phyloP scores from a whole-genome alignment of 2,888 invertebrate genomes.

The Strigamia crassipes region DNA sequence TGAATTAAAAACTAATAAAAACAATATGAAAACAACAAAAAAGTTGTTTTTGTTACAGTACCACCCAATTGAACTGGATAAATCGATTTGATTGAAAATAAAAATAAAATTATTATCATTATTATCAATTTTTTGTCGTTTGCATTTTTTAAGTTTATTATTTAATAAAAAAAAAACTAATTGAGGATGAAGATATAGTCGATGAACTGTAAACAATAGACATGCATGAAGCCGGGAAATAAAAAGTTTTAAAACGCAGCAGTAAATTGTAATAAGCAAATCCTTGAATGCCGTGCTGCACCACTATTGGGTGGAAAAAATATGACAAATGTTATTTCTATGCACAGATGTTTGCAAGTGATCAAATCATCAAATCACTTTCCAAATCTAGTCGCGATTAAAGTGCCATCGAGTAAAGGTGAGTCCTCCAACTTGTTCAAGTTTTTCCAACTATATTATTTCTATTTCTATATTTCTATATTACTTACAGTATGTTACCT shows the following conservation, averaged over 20 bases:
- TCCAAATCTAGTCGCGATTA: background rate
- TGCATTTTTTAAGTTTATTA: constrained; percentile 1
- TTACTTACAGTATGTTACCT: too few species aligned
- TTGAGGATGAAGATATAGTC: constrained; percentile 28
- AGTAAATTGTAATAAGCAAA: constrained; percentile 11
- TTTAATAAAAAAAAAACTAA: background rate
- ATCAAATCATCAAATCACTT: constrained; percentile 21
- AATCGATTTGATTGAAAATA: too few species aligned
- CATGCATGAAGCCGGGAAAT: constrained; percentile 41
- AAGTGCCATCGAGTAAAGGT: constrained; percentile 10
- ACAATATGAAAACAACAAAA: too few species aligned
- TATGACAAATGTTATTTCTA: constrained; percentile 13
- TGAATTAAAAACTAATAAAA: too few species aligned
- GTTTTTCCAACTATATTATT: background rate
- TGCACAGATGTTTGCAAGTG: constrained; percentile 29
- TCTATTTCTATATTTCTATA: background rate
- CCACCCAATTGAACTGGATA: too few species aligned
- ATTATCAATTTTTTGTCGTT: background rate
- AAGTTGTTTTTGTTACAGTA: background rate
- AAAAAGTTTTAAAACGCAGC: background rate
- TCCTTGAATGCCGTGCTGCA: background rate
- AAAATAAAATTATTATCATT: too few species aligned
- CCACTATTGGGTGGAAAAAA: constrained; percentile 37
- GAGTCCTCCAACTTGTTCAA: background rate
- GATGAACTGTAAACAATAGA: constrained; percentile 29